Evolutionary conservation across 1,140 invertebrate genomes (phyloP), one percentile per base, ranked within the genome.

Genomic region (Cephus cinctus): DNA sequence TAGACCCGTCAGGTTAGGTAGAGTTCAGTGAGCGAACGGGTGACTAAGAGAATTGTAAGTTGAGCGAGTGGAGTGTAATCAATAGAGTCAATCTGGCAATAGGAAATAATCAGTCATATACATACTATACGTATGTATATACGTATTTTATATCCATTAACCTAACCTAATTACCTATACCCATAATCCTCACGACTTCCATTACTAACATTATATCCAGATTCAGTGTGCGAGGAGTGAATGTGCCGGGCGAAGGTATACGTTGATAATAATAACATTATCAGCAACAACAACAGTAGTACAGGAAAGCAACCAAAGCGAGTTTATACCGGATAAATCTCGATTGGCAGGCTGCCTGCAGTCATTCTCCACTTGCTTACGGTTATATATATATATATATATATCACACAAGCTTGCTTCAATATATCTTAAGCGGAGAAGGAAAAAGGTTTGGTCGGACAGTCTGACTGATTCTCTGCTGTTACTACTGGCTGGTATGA

Each of bases 271-370:
- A 12, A 21, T 22, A 11, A 42, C 4, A 1, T 11, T 25, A 12
- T 14, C 12, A 12, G 4, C 20, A 22, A 12, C 25, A 20, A n/a
- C n/a, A 22, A n/a, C n/a, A n/a, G 55, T 61, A 60, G 56, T 60
- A 65, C 61, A 60, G 53, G 63, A 59, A 68, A 60, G 56, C 18
- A 61, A 62, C 58, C 57, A 44, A 43, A 43, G 39, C 61, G 18
- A 32, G 66, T 71, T 71, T 52, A 66, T 69, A 71, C 67, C 63
- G 65, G 68, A 69, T 71, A 65, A 72, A 70, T 71, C 68, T 72
- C 43, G 67, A 62, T 72, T 35, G 22, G 47, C 40, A 23, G 35
- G 36, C 61, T 54, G 57, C 58, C 46, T 19, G 38, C 48, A n/a
- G n/a, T n/a, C n/a, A n/a, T n/a, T n/a, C n/a, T n/a, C n/a, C n/a